Percentiles rank a stretch among this genome's conserved stretches.
Evolutionary conservation across 2,888 invertebrate genomes (phyloP).

Genomic region (Tachina lurida): DNA sequence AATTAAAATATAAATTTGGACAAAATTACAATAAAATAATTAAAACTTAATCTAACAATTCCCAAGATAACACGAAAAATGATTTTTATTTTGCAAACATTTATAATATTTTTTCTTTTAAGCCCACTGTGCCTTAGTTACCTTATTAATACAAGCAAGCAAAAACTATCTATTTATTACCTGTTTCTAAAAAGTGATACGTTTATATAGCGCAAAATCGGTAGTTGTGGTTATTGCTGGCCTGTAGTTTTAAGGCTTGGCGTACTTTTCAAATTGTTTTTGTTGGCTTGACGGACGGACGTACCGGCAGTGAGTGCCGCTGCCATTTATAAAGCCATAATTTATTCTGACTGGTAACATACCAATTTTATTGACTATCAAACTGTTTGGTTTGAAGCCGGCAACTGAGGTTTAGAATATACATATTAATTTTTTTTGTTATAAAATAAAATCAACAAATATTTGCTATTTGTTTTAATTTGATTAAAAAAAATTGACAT

Average conservation of each 20-base stretch:
- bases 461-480: not conserved
- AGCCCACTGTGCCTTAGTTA: conserved; percentile 9
- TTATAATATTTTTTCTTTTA: not conserved
- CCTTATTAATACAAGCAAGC: conserved; percentile 5
- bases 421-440: not conserved
- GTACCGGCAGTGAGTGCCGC: conserved; percentile 7
- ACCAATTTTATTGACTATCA: conserved; percentile 26
- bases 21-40: too few species aligned
- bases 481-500: not conserved
- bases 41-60: too few species aligned
- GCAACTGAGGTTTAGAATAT: conserved; percentile 25
- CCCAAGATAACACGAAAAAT: too few species aligned
- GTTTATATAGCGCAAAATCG: not conserved
- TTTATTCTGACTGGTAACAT: conserved; percentile 44
- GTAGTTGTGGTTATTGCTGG: not conserved
- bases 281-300: not conserved
- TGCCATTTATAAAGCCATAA: conserved; percentile 47
- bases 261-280: conserved; percentile 47
- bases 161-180: conserved; percentile 29
- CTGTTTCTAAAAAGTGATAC: conserved; percentile 12
- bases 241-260: conserved; percentile 43
- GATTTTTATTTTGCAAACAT: not conserved
- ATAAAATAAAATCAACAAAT: conserved; percentile 6
- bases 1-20: too few species aligned
- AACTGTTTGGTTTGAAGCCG: conserved; percentile 25